Percentiles rank a stretch among this genome's conserved stretches.
Evolutionary conservation across 2,888 invertebrate genomes (phyloP).

Genomic region (Agrilus biguttatus): DNA sequence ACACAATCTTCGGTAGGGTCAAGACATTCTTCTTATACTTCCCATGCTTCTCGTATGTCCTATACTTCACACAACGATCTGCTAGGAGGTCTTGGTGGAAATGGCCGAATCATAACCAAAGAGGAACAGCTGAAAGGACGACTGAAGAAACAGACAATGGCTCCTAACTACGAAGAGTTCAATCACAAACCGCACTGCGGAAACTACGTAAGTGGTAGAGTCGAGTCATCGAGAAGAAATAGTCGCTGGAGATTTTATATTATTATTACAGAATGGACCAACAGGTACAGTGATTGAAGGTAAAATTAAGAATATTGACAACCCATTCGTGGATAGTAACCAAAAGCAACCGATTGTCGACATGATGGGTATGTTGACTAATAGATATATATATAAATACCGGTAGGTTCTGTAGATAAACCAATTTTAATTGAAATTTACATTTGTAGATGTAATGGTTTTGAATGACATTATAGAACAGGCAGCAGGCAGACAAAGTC

Average conservation of each 20-base stretch:
- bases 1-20: slow-evolving; percentile 41
- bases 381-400: neutral
- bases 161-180: slow-evolving; percentile 42
- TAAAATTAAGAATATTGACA: slow-evolving; percentile 75
- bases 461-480: slow-evolving; percentile 94
- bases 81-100: slow-evolving; percentile 51
- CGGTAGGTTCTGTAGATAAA: neutral
- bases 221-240: neutral
- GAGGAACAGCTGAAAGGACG: slow-evolving; percentile 69
- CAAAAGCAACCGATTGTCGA: slow-evolving; percentile 83
- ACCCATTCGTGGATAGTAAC: slow-evolving; percentile 80
- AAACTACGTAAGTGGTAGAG: slow-evolving; percentile 46
- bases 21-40: slow-evolving; percentile 89
- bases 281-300: slow-evolving; percentile 66
- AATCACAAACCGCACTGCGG: slow-evolving; percentile 52
- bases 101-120: slow-evolving; percentile 60
- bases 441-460: slow-evolving; percentile 82
- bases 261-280: slow-evolving; percentile 53
- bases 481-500: slow-evolving; percentile 78
- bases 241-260: slow-evolving; percentile 1
- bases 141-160: slow-evolving; percentile 48
- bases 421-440: neutral
- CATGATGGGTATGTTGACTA: slow-evolving; percentile 47
- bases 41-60: slow-evolving; percentile 83
- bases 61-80: slow-evolving; percentile 91